Evolutionary conservation across 2,797 vertebrate genomes (phyloP), one percentile per base, ranked within the genome.

Genomic region (Enteromius argenteus): DNA sequence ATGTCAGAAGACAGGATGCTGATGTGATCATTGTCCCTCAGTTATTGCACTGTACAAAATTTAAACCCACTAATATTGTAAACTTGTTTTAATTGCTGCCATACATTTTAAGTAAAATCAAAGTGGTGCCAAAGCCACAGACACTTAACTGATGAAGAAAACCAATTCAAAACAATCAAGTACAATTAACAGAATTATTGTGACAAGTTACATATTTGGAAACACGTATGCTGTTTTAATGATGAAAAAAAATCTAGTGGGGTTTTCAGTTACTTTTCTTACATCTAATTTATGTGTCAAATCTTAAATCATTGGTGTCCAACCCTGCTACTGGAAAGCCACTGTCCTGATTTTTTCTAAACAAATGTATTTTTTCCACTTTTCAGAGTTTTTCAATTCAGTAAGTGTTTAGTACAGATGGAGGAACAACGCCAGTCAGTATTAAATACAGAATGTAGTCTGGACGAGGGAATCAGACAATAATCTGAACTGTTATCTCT

Each of bases 1-100:
- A 93, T 84, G 88, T 91, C 89, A 90, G 85, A 92, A 89, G 53
- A 60, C 42, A 37, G 49, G 23, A 73, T 35, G 37, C 56, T 21
- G 44, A 77, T 69, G 13, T 14, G 49, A 84, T 35, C 49, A 32
- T 56, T 58, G n/a, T 60, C 37, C 27, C 46, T 69, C 64, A 66
- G n/a, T 14, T 58, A 23, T 79, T 79, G 60, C 77, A 66, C 77
- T 79, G 60, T 67, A 3, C 11, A 23, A 62, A 42, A 58, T n/a
- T 13, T 1, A 21, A 46, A 19, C 39, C 58, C 58, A 44, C 15
- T 44, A 32, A 62, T 46, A 44, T 60, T 10, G 6, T 60, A 77
- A 58, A 15, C 13, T 1, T 58, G 5, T 76, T 58, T 58, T 5
- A 76, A 27, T 27, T 39, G 19, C 5, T 51, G 27, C 44, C 71